phyloP scores from a whole-genome alignment of 2,797 vertebrate genomes.

The Neopelma chrysocephalum region DNA sequence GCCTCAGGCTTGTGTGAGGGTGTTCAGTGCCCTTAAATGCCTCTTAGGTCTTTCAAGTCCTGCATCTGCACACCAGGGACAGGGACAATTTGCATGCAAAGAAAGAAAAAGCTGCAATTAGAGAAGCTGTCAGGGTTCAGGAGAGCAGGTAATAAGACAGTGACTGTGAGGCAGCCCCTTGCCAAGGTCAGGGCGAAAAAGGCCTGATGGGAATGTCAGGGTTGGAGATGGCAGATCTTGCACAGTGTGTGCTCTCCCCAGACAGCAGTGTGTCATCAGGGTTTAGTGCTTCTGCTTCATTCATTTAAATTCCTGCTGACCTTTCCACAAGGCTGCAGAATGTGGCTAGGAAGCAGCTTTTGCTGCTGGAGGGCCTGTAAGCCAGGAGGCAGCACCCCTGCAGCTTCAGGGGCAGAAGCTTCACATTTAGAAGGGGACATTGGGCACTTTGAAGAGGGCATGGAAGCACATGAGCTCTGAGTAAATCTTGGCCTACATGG shows the following conservation, averaged over 20 bases:
- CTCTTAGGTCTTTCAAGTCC: neutral
- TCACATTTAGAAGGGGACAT: neutral
- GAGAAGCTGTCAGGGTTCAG: neutral
- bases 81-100: neutral
- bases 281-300: constrained; percentile 24
- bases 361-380: constrained; percentile 24
- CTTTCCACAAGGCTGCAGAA: constrained; percentile 44
- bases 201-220: neutral
- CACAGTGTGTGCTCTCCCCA: neutral
- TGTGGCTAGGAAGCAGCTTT: constrained; percentile 53
- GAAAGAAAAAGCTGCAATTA: neutral
- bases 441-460: neutral
- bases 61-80: neutral
- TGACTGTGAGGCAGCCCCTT: neutral
- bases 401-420: constrained; percentile 50
- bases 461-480: neutral
- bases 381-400: constrained; percentile 33
- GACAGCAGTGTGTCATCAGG: neutral
- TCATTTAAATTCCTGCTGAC: constrained; percentile 50
- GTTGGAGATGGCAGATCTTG: constrained; percentile 4
- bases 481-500: neutral
- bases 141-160: neutral
- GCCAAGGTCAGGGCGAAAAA: neutral
- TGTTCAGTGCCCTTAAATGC: neutral
- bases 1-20: neutral